Percentiles rank a stretch among this genome's conserved stretches.
Evolutionary conservation across 2,113 vertebrate species (phyloP).

Genomic region (Daboia siamensis): DNA sequence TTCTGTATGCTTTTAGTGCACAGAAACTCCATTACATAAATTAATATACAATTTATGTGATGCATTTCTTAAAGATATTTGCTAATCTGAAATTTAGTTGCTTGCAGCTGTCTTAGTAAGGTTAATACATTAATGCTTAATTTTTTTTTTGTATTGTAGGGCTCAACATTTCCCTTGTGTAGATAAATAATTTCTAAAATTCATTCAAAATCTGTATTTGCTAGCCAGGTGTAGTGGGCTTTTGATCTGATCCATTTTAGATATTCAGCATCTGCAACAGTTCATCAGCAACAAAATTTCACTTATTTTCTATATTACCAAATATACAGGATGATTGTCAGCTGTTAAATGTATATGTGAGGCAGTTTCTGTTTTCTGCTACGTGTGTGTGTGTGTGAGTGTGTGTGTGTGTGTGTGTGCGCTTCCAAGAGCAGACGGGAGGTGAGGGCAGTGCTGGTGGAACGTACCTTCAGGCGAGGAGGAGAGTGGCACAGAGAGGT

Average conservation of each 20-base stretch:
- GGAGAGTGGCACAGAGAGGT: too few species aligned
- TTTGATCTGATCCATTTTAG: not conserved
- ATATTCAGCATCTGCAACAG: not conserved
- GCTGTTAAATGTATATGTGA: not conserved
- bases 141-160: not conserved
- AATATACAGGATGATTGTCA: not conserved
- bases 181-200: not conserved
- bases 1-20: not conserved
- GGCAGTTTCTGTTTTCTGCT: not conserved
- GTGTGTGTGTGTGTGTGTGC: too few species aligned
- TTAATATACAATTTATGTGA: not conserved
- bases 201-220: not conserved
- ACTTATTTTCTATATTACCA: not conserved
- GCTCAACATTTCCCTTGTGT: not conserved
- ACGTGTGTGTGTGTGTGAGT: too few species aligned
- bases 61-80: not conserved
- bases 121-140: not conserved
- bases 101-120: not conserved
- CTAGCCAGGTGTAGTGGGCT: too few species aligned
- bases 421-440: too few species aligned
- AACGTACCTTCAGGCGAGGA: too few species aligned
- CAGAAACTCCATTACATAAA: not conserved
- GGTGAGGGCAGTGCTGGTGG: too few species aligned
- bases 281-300: not conserved
- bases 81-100: not conserved